Conservation (phyloP, 2,113 vertebrate genomes). For the Lanius ludovicianus region DNA sequence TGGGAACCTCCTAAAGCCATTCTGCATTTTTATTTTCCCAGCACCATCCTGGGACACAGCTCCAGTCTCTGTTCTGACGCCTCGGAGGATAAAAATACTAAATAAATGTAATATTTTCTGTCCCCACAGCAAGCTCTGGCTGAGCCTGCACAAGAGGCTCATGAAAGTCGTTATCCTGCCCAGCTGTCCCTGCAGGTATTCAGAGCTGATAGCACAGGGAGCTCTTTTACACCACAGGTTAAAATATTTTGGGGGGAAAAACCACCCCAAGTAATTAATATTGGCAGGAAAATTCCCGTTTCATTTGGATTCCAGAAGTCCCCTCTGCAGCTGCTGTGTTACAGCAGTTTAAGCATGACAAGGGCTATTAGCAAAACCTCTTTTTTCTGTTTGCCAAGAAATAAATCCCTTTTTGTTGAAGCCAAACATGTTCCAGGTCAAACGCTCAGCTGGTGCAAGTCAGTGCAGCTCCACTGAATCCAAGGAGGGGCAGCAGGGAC, state of each 20-base stretch:
- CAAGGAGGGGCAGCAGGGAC: not conserved
- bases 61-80: not conserved
- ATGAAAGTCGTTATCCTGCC: not conserved
- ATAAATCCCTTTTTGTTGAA: conserved; percentile 11
- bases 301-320: not conserved
- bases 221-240: not conserved
- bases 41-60: fast-evolving
- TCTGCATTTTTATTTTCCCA: not conserved
- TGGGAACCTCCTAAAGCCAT: not conserved
- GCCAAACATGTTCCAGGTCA: conserved; percentile 23
- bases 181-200: not conserved
- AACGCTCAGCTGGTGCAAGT: not conserved
- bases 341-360: conserved; percentile 12
- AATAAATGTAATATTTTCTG: not conserved
- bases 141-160: not conserved
- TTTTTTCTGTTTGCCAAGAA: conserved; percentile 32
- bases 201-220: not conserved
- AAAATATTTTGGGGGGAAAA: not conserved
- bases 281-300: conserved; percentile 30
- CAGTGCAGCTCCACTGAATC: not conserved
- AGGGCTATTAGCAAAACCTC: not conserved
- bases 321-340: conserved; percentile 5
- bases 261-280: not conserved
- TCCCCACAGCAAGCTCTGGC: not conserved
- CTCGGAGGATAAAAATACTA: not conserved